A percentile compares a stretch with the other conserved stretches of the same genome.
These are phyloP conservation scores for Druon quercuslanigerum DNA, from an alignment of 1,140 invertebrate genomes.

Conservation along the genomic window DNA sequence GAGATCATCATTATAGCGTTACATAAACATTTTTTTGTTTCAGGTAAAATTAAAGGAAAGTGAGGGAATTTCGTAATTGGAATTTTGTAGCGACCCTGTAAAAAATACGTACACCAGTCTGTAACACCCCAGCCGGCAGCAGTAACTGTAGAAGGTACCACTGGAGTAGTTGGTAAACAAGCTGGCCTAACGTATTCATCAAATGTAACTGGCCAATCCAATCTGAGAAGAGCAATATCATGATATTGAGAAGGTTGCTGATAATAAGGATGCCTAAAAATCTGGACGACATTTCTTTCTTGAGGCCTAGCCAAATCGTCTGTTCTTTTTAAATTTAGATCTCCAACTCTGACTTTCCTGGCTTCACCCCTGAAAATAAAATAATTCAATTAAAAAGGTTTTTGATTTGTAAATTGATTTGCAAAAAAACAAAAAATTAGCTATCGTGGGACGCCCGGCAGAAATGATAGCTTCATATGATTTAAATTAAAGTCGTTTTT, in stretches of 20 bases:
- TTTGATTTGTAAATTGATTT: no score
- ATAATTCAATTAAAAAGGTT: no score
- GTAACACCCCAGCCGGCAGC: constrained; percentile 77
- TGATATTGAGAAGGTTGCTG: constrained; percentile 71
- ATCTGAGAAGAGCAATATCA: constrained; percentile 77
- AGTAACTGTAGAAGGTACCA: constrained; percentile 52
- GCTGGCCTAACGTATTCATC: constrained; percentile 75
- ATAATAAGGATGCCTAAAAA: constrained; percentile 75
- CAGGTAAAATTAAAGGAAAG: no score
- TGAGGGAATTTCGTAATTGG: no score
- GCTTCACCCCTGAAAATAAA: constrained; percentile 57
- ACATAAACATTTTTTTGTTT: no score
- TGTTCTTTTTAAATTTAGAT: constrained; percentile 71
- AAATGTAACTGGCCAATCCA: constrained; percentile 71
- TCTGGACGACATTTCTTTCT: constrained; percentile 68
- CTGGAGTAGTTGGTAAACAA: constrained; percentile 64
- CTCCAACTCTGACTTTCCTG: constrained; percentile 73
- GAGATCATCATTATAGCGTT: no score
- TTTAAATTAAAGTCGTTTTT: no score
- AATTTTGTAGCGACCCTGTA: no score
- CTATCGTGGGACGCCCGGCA: no score
- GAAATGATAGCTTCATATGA: no score
- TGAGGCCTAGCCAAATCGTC: constrained; percentile 70
- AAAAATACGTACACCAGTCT: constrained; percentile 59
- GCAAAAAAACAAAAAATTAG: no score